A percentile compares a stretch with the other conserved stretches of the same genome.
Evolutionary conservation across 2,113 vertebrate genomes (phyloP).

Genomic region (Hepsetus odoe): DNA sequence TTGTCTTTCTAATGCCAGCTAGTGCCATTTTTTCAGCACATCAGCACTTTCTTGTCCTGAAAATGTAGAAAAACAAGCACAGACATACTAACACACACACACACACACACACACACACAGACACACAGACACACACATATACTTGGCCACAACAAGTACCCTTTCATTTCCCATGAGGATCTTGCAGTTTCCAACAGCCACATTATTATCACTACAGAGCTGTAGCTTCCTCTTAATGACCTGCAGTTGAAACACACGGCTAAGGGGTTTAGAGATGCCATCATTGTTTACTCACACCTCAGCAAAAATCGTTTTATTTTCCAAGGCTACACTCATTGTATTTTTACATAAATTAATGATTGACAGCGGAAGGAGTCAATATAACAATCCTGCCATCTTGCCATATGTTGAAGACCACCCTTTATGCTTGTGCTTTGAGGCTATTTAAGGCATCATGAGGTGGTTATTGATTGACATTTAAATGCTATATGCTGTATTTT

Average conservation of each 20-base stretch:
- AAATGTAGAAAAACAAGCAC: constrained; percentile 6
- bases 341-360: constrained; percentile 58
- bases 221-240: background rate
- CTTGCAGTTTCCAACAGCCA: constrained; percentile 25
- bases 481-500: constrained; percentile 38
- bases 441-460: constrained; percentile 45
- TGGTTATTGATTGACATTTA: constrained; percentile 54
- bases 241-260: constrained; percentile 14
- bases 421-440: constrained; percentile 39
- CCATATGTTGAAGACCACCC: constrained; percentile 41
- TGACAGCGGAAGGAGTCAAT: constrained; percentile 30
- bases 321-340: constrained; percentile 42
- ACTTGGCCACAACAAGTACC: background rate
- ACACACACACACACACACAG: no score
- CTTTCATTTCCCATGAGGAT: constrained; percentile 36
- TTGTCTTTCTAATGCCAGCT: no score
- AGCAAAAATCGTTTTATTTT: constrained; percentile 35
- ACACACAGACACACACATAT: constrained; percentile 21
- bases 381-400: constrained; percentile 45
- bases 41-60: background rate
- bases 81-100: no score
- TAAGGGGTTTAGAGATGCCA: background rate
- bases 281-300: background rate
- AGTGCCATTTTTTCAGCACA: background rate
- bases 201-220: constrained; percentile 49